Evolutionary conservation across 2,797 vertebrate species (phyloP).

Genomic region (Cryptoblepharus egeriae): DNA sequence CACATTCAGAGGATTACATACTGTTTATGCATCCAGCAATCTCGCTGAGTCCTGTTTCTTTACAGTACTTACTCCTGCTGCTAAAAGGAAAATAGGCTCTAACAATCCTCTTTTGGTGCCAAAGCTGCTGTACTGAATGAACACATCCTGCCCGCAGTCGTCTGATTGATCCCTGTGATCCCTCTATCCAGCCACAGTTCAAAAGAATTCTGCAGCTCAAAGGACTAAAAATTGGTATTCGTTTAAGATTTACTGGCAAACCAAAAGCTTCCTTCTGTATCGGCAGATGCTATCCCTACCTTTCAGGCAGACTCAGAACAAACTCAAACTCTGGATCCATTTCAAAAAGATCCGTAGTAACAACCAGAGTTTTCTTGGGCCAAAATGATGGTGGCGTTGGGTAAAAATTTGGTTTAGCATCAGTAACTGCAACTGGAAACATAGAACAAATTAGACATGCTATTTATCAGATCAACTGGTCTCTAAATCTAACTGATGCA

Average conservation of each 20-base stretch:
- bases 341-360: slow-evolving; percentile 37
- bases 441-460: not conserved
- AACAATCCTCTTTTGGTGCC: slow-evolving; percentile 78
- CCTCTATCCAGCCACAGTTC: slow-evolving; percentile 71
- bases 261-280: slow-evolving; percentile 56
- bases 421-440: not conserved
- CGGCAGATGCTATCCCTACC: slow-evolving; percentile 56
- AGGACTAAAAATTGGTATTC: slow-evolving; percentile 74
- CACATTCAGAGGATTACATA: slow-evolving; percentile 76
- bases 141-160: slow-evolving; percentile 72
- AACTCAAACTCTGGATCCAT: slow-evolving; percentile 53
- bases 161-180: slow-evolving; percentile 76
- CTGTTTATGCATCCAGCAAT: slow-evolving; percentile 74
- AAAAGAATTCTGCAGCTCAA: slow-evolving; percentile 72
- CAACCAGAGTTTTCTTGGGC: slow-evolving; percentile 14
- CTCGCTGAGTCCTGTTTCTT: slow-evolving; percentile 73
- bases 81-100: slow-evolving; percentile 77
- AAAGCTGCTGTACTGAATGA: slow-evolving; percentile 75
- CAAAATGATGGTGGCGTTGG: slow-evolving; percentile 4
- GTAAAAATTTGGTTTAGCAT: not conserved
- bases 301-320: slow-evolving; percentile 55
- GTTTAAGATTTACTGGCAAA: slow-evolving; percentile 70
- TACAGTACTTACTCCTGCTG: slow-evolving; percentile 77
- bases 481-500: not conserved
- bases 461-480: not conserved